Base-by-base conservation (phyloP, 53 echinoderm and acorn worm species). In the Antedon mediterranea region DNA sequence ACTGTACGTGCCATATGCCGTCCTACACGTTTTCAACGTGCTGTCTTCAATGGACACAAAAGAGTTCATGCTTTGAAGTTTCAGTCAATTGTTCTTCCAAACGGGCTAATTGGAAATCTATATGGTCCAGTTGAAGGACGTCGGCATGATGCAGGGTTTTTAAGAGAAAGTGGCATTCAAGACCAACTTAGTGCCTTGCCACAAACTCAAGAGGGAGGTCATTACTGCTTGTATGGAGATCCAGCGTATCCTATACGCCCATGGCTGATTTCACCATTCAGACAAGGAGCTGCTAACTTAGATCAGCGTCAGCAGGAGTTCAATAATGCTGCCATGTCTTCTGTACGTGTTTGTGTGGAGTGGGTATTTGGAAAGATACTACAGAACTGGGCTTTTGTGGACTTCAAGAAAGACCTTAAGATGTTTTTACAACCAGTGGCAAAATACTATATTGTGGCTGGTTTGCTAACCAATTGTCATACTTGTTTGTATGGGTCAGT, bases 1-100 rank as follows among this genome's bases (percentile, higher is more conserved):
- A 83, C 83, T 20, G 83, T 83, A 15, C 75, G 83, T 23, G 77
- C 83, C 32, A 75, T 83, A 29, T 83, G 78, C 32, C 44, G 83
- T 26, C 83, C 83, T 18, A 83, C n/a, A n/a, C 73, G 42, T 9
- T n/a, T 41, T 31, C 72, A 83, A 41, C 72, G 78, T 7, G 31
- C 72, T 8, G 29, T 70, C 15, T 78, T 30, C 31, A 78, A 78
- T 42, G 78, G 74, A 73, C 83, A 83, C 73, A 83, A 78, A 78
- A 72, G 78, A 34, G 31, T 81, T 15, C 81, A 81, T 29, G 74
- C 74, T 28, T 30, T 79, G 28, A 79, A 79, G n/a, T 71, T 79
- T 32, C 79, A 79, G 32, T 79, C 79, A 2, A 42, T 71, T 29
- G 20, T 3, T 28, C 4, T 32, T 28, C 79, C 72, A 3, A 31